Percentiles rank a stretch among this genome's conserved stretches.
phyloP scores from a whole-genome alignment of 2,797 vertebrate genomes.

The Peromyscus attwateri region DNA sequence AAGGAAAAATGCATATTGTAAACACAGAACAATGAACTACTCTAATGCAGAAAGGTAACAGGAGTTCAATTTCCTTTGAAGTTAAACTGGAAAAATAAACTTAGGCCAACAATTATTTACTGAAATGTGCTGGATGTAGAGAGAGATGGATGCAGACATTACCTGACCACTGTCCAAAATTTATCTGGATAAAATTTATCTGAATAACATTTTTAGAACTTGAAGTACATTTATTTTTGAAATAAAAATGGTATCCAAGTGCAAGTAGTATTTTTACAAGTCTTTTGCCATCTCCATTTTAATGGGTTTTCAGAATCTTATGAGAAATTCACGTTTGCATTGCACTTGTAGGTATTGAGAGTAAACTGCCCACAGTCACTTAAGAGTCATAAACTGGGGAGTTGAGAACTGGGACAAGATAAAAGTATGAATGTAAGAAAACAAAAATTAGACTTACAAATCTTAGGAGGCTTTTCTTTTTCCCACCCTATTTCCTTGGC shows the following conservation, averaged over 20 bases:
- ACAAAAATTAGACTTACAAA: neutral
- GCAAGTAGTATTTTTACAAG: conserved; percentile 45
- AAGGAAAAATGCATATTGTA: conserved; percentile 3
- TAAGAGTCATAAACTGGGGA: conserved; percentile 61
- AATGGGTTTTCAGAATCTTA: conserved; percentile 55
- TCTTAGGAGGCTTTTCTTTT: neutral
- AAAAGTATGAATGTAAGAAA: conserved; percentile 23
- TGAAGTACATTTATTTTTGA: conserved; percentile 56
- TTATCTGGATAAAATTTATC: conserved; percentile 62
- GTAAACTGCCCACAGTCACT: conserved; percentile 37
- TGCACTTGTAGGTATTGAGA: neutral
- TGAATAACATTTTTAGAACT: conserved; percentile 54
- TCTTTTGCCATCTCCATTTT: conserved; percentile 27
- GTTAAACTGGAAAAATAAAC: conserved; percentile 53
- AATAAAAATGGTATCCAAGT: conserved; percentile 49
- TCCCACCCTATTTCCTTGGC: conserved; percentile 17
- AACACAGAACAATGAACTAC: conserved; percentile 19
- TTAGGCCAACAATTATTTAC: conserved; percentile 62
- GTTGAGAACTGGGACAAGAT: conserved; percentile 49
- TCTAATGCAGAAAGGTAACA: neutral
- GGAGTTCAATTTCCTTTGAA: conserved; percentile 40
- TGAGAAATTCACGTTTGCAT: conserved; percentile 40
- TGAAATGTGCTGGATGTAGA: neutral
- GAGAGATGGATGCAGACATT: conserved; percentile 26
- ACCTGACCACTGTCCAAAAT: neutral